phyloP scores from a whole-genome alignment of 1,140 invertebrate species.

The Polypedilum vanderplanki region DNA sequence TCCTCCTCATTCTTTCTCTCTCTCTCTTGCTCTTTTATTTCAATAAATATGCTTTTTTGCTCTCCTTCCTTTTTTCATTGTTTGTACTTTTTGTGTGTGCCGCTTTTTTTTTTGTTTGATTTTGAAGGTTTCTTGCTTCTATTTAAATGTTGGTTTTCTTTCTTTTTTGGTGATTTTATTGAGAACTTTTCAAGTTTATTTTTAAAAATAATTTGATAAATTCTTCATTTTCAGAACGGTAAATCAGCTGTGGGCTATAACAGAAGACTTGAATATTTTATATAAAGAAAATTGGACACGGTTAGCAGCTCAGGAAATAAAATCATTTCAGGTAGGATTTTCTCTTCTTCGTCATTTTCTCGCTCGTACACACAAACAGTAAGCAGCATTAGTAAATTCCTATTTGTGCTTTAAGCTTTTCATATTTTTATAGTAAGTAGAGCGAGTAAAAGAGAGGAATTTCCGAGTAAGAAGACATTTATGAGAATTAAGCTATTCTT shows the following conservation, averaged over 20 bases:
- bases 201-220: neutral
- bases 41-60: neutral
- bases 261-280: conserved; percentile 85
- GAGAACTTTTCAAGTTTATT: no score
- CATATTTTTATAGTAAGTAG: no score
- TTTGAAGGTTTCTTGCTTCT: no score
- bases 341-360: neutral
- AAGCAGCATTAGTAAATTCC: no score
- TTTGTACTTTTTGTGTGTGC: neutral
- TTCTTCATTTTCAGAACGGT: conserved; percentile 50
- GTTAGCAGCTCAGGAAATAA: conserved; percentile 71
- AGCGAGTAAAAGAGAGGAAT: no score
- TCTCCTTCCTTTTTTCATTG: neutral
- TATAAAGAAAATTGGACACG: conserved; percentile 93
- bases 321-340: conserved; percentile 68
- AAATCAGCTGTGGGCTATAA: conserved; percentile 84
- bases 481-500: no score
- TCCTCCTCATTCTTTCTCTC: no score
- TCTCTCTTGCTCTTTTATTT: neutral
- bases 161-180: no score
- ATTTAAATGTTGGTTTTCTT: no score
- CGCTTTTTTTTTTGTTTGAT: no score
- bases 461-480: no score
- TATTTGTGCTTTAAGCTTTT: no score
- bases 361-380: neutral